Evolutionary conservation across 1,140 invertebrate genomes (phyloP).

Genomic region (Penaeus chinensis): DNA sequence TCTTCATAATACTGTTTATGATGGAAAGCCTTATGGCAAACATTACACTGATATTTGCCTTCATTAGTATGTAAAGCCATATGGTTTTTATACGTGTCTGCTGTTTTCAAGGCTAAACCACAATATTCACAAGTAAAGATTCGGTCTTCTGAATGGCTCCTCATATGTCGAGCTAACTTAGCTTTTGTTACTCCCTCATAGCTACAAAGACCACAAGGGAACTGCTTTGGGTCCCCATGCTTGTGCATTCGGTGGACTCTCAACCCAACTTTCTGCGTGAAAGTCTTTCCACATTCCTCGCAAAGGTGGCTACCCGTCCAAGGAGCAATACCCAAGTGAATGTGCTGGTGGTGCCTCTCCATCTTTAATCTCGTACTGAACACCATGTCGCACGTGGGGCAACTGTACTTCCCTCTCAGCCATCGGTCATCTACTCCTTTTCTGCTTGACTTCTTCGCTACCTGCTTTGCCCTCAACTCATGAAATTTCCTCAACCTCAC

Average conservation of each 20-base stretch:
- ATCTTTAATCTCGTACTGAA: slow-evolving; percentile 46
- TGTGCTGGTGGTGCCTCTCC: slow-evolving; percentile 43
- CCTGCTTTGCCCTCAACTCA: neutral
- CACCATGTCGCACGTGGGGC: slow-evolving; percentile 38
- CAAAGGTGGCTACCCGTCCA: slow-evolving; percentile 44
- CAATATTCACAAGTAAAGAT: slow-evolving; percentile 34
- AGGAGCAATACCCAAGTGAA: slow-evolving; percentile 45
- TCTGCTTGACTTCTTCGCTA: neutral
- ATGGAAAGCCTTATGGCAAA: slow-evolving; percentile 45
- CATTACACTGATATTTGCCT: slow-evolving; percentile 41
- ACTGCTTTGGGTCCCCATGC: slow-evolving; percentile 50
- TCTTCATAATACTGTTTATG: slow-evolving; percentile 56
- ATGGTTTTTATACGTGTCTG: slow-evolving; percentile 42
- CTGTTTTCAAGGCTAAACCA: slow-evolving; percentile 28
- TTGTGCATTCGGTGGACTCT: slow-evolving; percentile 50
- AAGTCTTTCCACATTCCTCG: slow-evolving; percentile 51
- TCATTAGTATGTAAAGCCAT: slow-evolving; percentile 47
- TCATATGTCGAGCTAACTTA: slow-evolving; percentile 35
- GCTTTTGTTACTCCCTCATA: slow-evolving; percentile 35
- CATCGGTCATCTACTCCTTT: slow-evolving; percentile 39
- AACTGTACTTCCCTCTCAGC: slow-evolving; percentile 35
- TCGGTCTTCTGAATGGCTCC: slow-evolving; percentile 33
- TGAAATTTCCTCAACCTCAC: neutral
- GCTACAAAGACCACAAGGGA: slow-evolving; percentile 22
- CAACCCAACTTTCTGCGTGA: slow-evolving; percentile 48